phyloP scores from a whole-genome alignment of 2,888 invertebrate species.

The Ormyrus thymus region DNA sequence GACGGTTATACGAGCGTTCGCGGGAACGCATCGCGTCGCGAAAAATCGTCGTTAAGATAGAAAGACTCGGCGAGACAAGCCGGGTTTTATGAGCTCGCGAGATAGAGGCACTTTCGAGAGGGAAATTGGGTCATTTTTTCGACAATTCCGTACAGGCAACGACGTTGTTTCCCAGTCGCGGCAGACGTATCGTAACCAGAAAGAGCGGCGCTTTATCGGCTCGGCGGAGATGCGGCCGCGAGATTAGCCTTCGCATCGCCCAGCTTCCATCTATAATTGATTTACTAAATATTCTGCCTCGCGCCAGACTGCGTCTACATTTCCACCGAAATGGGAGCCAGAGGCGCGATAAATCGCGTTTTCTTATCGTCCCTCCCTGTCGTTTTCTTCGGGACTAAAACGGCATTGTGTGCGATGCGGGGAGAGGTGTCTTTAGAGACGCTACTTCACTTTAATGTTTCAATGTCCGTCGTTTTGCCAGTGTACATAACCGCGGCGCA shows the following conservation, averaged over 20 bases:
- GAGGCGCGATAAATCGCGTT: no score
- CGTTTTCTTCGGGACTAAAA: no score
- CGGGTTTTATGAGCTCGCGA: conserved; percentile 13
- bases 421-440: no score
- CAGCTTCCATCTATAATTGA: no score
- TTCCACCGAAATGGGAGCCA: no score
- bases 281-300: no score
- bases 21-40: background rate
- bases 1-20: background rate
- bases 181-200: background rate
- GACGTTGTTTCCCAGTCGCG: conserved; percentile 1
- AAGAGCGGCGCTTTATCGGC: conserved; percentile 5
- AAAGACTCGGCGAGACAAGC: background rate
- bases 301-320: no score
- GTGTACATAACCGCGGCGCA: background rate
- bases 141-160: conserved; percentile 1
- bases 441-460: conserved; percentile 16
- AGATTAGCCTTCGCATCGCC: no score
- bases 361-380: no score
- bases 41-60: background rate
- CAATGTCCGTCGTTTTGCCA: background rate
- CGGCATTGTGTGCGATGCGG: no score
- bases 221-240: no score
- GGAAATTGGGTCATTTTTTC: conserved; percentile 17
- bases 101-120: conserved; percentile 1